Evolutionary conservation across 92 coral and sea anemone genomes (phyloP), one percentile per base, ranked within the genome.

Genomic region (Paramuricea clavata): DNA sequence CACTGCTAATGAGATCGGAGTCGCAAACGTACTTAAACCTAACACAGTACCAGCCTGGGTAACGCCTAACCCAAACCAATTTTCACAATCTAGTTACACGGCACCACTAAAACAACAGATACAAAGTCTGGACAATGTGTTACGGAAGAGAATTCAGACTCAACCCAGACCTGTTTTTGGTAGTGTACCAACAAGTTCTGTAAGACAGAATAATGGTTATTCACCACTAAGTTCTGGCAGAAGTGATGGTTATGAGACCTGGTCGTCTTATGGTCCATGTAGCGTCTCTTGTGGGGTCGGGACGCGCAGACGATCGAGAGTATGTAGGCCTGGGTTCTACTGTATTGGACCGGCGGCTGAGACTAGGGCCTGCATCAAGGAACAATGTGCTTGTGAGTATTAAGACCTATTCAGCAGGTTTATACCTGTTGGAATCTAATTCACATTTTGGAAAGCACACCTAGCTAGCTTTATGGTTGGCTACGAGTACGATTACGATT

Each of bases 221-320:
- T 39, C 10, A 39, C 44, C 83, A 28, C 31, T 17, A 17, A 62
- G 69, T 47, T 60, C 83, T 8, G 43, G 28, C 31, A 74, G 31
- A 12, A 26, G 65, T 11, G 69, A 86, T 27, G 92, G 90, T 54
- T 91, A 94, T 39, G 86, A 89, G 8, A 91, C 90, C 26, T 96
- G 99, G 98, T 92, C 95, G 11, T 65, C 92, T 1, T 95, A 86
- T 87, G 94, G 98, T 1, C 86, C 93, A 12, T 95, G 98, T 62
- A 88, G 94, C 32, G 89, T 93, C n/a, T 78, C 95, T 6, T 96
- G 99, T 73, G 99, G 99, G 10, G 90, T 82, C 36, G 92, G 99
- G 56, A 15, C 71, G 56, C 95, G 95, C 64, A 83, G 92, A 27
- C 86, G 99, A 64, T 76, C 94, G 25, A 95, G 99, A 84, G 68